These are phyloP conservation scores for Magallana angulata DNA, from an alignment of 1,140 invertebrate species.

Conservation along the genomic window DNA sequence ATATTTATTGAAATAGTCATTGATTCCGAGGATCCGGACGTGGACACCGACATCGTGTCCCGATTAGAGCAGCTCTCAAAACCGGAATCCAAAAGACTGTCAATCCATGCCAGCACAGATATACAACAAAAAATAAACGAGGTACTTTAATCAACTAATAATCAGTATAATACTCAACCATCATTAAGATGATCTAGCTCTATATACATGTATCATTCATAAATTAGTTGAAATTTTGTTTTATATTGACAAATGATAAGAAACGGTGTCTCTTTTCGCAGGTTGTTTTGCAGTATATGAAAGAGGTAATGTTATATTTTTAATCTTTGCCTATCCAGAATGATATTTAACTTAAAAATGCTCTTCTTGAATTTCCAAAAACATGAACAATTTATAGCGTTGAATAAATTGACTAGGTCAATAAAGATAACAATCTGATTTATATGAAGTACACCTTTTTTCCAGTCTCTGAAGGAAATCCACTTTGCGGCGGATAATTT, in stretches of 20 bases:
- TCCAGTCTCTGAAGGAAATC: conserved; percentile 56
- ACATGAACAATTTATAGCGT: too few relatives aligned
- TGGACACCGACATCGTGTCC: conserved; percentile 51
- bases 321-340: too few relatives aligned
- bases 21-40: conserved; percentile 57
- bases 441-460: background rate
- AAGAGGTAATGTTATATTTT: conserved; percentile 57
- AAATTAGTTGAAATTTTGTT: background rate
- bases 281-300: conserved; percentile 66
- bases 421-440: too few relatives aligned
- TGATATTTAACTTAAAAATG: background rate
- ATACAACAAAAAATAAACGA: conserved; percentile 62
- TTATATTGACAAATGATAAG: background rate
- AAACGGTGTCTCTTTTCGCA: conserved; percentile 49
- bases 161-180: background rate
- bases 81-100: background rate
- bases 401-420: too few relatives aligned
- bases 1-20: background rate
- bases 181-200: background rate
- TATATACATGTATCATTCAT: background rate
- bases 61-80: conserved; percentile 47
- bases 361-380: background rate
- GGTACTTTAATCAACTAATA: conserved; percentile 42
- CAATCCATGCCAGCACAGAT: conserved; percentile 37
- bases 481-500: conserved; percentile 57